Evolutionary conservation across 2,113 vertebrate genomes (phyloP).

Genomic region (Gallinago media): DNA sequence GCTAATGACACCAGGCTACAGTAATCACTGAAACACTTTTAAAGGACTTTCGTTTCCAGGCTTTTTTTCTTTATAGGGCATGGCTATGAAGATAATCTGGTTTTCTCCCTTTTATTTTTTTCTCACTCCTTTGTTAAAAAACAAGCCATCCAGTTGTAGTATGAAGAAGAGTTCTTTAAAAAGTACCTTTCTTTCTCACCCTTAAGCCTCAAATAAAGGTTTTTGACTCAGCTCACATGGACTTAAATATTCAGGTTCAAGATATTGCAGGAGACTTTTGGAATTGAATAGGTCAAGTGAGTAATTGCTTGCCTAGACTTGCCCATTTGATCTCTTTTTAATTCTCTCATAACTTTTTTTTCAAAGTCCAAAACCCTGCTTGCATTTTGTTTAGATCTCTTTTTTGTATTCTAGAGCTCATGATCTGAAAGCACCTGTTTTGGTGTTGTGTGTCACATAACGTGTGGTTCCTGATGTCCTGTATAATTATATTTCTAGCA

Average conservation of each 20-base stretch:
- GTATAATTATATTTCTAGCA: background rate
- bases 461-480: background rate
- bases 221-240: background rate
- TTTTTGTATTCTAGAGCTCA: background rate
- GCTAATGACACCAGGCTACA: background rate
- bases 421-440: background rate
- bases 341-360: background rate
- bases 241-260: background rate
- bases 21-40: background rate
- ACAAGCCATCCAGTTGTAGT: background rate
- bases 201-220: background rate
- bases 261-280: background rate
- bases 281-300: background rate
- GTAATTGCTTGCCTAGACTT: conserved; percentile 21
- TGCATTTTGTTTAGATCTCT: background rate
- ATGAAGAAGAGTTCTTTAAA: background rate
- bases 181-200: background rate
- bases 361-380: background rate
- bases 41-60: background rate
- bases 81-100: background rate
- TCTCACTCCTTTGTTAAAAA: background rate
- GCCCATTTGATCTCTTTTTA: conserved; percentile 8
- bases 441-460: background rate
- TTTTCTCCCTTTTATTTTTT: background rate
- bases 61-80: background rate